phyloP scores from a whole-genome alignment of 2,797 vertebrate species.

The Platalea minor region DNA sequence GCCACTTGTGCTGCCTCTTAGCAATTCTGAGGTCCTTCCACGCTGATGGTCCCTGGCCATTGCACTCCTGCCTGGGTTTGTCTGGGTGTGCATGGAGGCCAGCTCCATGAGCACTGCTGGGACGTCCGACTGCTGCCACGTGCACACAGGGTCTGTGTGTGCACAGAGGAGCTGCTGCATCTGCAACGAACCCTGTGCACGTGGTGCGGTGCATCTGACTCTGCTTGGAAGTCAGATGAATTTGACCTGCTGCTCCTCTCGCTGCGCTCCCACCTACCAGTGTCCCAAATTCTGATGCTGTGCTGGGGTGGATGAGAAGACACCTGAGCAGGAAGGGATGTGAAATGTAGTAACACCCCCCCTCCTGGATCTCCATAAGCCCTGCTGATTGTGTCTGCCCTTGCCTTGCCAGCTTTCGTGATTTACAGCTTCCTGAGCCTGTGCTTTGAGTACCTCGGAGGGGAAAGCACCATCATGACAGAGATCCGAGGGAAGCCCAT shows the following conservation, averaged over 20 bases:
- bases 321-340: not conserved
- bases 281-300: not conserved
- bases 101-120: not conserved
- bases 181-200: not conserved
- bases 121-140: rapidly evolving
- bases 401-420: conserved; percentile 86
- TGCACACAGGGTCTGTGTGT: not conserved
- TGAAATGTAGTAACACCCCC: not conserved
- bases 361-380: not conserved
- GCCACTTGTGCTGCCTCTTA: not conserved
- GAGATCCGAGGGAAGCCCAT: conserved; percentile 95
- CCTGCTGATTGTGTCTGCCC: not conserved
- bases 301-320: not conserved
- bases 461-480: conserved; percentile 95
- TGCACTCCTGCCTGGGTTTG: not conserved
- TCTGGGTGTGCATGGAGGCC: not conserved
- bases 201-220: rapidly evolving
- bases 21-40: not conserved
- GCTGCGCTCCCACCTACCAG: not conserved
- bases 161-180: not conserved
- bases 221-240: not conserved
- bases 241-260: not conserved
- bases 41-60: not conserved
- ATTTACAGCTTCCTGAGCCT: conserved; percentile 98
- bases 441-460: conserved; percentile 96